Evolutionary conservation across 2,888 invertebrate species (phyloP), one percentile per base, ranked within the genome.

Genomic region (Chirona hameri): DNA sequence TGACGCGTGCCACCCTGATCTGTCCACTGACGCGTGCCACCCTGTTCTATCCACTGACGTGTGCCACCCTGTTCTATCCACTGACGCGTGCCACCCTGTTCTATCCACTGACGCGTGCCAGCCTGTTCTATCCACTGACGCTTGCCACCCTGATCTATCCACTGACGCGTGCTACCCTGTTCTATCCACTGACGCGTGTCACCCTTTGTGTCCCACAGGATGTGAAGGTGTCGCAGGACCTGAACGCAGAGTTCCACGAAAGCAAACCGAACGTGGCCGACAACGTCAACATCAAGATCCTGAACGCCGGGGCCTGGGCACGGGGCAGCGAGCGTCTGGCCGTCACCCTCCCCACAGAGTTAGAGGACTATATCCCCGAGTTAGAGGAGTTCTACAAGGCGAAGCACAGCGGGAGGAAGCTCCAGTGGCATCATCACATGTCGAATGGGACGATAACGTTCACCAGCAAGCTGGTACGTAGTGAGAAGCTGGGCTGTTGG

Each of bases 381-480:
- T 96, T 99, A 46, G 99, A 99, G 89, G 98, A 98, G 85, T 99
- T 99, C 90, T 99, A 99, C 88, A 94, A 96, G 88, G 95, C 94
- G 87, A 98, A 98, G 89, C 99, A 99, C 90, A 97, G 95, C 86
- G 99, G 99, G 15, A 91, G 99, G 83, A 99, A 99, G 88, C 90
- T 99, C 83, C 97, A 98, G 89, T 99, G 99, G 99, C 91, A 99
- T 89, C 99, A 99, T 89, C 98, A 99, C 87, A 99, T 99, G 98
- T 98, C 98, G 85, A 99, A 99, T 89, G 99, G 99, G 86, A 98
- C 98, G 84, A 92, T 93, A 87, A 88, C 83, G 15, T 79, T 83
- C 79, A 55, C 60, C 39, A 83, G 84, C 79, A 5, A 57, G 0
- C 18, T 52, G 24, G 31, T 82, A 48, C 29, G 80, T 55, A 18